Evolutionary conservation across 2,797 vertebrate genomes (phyloP).

Genomic region (Yasuhikotakia modesta): DNA sequence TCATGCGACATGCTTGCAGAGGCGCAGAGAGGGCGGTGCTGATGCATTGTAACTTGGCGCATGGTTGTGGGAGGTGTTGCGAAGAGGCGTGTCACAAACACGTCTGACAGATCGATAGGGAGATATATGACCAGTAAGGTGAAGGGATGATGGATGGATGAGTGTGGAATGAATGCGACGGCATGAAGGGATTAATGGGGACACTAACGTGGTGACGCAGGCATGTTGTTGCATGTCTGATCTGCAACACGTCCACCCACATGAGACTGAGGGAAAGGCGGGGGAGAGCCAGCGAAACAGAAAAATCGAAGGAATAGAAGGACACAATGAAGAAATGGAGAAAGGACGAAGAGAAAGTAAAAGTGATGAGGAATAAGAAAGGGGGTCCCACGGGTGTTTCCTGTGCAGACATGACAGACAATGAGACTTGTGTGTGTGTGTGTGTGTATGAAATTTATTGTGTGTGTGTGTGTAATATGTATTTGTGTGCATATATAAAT

Average conservation of each 20-base stretch:
- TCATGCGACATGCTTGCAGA: slow-evolving; percentile 18
- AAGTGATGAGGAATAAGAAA: slow-evolving; percentile 51
- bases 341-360: slow-evolving; percentile 25
- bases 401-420: slow-evolving; percentile 40
- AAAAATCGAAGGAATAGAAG: slow-evolving; percentile 27
- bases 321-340: slow-evolving; percentile 13
- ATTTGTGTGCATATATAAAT: slow-evolving; percentile 30
- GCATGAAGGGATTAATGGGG: slow-evolving; percentile 30
- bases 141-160: slow-evolving; percentile 51
- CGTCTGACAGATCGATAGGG: slow-evolving; percentile 34
- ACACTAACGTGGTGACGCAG: slow-evolving; percentile 22
- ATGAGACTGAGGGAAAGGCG: slow-evolving; percentile 21
- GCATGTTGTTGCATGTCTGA: slow-evolving; percentile 56
- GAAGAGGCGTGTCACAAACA: slow-evolving; percentile 15
- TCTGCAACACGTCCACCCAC: slow-evolving; percentile 52
- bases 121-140: slow-evolving; percentile 40
- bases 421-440: slow-evolving; percentile 38
- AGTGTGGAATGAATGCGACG: slow-evolving; percentile 44
- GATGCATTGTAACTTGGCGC: slow-evolving; percentile 41
- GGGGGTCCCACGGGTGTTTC: slow-evolving; percentile 42
- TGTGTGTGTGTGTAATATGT: too few relatives aligned
- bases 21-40: slow-evolving; percentile 3
- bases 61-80: slow-evolving; percentile 19
- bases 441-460: too few relatives aligned
- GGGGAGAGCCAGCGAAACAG: background rate